Conservation (phyloP, 1,140 invertebrate genomes). For the Arion vulgaris region DNA sequence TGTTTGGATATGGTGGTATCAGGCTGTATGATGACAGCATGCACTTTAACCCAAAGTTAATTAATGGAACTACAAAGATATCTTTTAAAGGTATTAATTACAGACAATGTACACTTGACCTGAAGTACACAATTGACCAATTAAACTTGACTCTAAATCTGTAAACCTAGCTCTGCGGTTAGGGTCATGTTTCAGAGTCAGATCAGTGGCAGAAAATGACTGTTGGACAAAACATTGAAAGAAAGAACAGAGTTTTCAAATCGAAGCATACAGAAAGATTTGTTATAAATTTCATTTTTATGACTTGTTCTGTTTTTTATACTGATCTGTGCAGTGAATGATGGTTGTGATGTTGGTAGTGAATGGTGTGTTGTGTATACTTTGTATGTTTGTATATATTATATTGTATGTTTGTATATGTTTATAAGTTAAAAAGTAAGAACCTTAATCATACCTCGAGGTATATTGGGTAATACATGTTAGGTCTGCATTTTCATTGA, state of each 20-base stretch:
- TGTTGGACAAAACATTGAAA: not conserved
- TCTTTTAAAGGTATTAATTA: conserved; percentile 65
- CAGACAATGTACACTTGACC: conserved; percentile 47
- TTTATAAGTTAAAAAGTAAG: too few relatives aligned
- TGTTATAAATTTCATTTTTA: not conserved
- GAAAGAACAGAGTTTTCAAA: conserved; percentile 17
- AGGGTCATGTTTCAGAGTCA: conserved; percentile 5
- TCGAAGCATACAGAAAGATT: not conserved
- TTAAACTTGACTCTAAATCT: conserved; percentile 15
- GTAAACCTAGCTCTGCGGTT: not conserved
- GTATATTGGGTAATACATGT: too few relatives aligned
- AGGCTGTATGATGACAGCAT: conserved; percentile 64
- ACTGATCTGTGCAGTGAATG: too few relatives aligned
- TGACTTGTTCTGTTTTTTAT: too few relatives aligned
- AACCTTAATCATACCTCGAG: too few relatives aligned
- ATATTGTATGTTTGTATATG: too few relatives aligned
- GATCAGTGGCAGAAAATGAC: conserved; percentile 6
- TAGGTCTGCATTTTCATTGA: too few relatives aligned
- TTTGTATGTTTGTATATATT: too few relatives aligned
- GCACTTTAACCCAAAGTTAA: conserved; percentile 62
- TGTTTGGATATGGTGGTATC: conserved; percentile 73
- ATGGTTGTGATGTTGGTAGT: too few relatives aligned
- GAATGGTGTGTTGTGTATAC: too few relatives aligned
- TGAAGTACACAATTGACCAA: conserved; percentile 36
- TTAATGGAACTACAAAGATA: conserved; percentile 56